These are phyloP conservation scores for Caenorhabditis sp. DNA, from an alignment of 2,888 invertebrate genomes.

Conservation along the genomic window DNA sequence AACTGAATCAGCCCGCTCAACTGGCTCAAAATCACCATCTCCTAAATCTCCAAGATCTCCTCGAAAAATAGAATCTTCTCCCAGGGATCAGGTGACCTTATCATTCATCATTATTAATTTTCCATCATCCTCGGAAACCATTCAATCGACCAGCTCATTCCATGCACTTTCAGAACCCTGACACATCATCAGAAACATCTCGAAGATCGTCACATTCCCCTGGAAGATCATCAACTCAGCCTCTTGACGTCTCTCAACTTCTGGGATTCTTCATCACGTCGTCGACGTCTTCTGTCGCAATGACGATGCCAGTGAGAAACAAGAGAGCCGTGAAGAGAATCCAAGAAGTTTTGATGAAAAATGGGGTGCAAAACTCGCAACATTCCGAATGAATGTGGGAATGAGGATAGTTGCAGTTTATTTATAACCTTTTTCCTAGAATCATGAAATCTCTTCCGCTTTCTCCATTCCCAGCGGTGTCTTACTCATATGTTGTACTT, in stretches of 20 bases:
- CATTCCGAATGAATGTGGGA: conserved; percentile 50
- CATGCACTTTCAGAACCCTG: conserved; percentile 15
- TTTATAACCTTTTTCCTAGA: conserved; percentile 25
- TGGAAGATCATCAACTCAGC: conserved; percentile 5
- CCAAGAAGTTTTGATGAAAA: conserved; percentile 26
- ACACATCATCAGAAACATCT: conserved; percentile 10
- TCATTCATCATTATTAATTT: not conserved
- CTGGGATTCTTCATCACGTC: conserved; percentile 34
- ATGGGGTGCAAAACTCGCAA: not conserved
- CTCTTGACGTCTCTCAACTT: conserved; percentile 41
- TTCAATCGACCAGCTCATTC: conserved; percentile 2
- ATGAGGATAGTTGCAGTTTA: conserved; percentile 12
- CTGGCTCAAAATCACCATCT: too few relatives aligned
- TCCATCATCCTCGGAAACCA: not conserved
- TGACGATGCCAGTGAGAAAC: conserved; percentile 31
- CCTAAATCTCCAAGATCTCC: conserved; percentile 17
- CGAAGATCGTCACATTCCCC: not conserved
- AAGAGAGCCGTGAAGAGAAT: conserved; percentile 46
- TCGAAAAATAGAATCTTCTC: conserved; percentile 1
- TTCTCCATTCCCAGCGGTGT: not conserved
- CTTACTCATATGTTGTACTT: too few relatives aligned
- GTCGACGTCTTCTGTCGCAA: conserved; percentile 15
- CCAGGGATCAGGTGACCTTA: conserved; percentile 18
- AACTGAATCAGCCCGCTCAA: conserved; percentile 13
- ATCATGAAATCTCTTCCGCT: too few relatives aligned